Percentiles rank a stretch among this genome's conserved stretches.
phyloP scores from a whole-genome alignment of 2,888 invertebrate genomes.

The Cryptocheilus praepositus region DNA sequence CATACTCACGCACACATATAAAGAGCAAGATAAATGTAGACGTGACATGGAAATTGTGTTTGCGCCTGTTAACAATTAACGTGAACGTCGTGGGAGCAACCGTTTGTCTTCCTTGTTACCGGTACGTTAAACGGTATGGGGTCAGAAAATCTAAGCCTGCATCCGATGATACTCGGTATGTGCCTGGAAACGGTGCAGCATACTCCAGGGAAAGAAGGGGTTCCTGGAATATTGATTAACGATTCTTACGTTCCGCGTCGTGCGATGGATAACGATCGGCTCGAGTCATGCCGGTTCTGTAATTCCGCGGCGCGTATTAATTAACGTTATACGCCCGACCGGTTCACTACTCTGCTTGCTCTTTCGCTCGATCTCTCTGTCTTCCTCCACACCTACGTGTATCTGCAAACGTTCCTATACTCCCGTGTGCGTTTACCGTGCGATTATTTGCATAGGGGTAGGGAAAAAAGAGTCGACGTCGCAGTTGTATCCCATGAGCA shows the following conservation, averaged over 20 bases:
- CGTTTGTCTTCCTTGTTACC: neutral
- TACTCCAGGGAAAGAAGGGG: neutral
- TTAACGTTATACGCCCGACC: slow-evolving; percentile 54
- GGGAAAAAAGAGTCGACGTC: no score
- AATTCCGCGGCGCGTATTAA: slow-evolving; percentile 56
- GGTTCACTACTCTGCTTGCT: slow-evolving; percentile 21
- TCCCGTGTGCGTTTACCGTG: no score
- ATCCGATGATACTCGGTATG: no score
- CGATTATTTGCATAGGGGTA: no score
- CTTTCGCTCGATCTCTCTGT: neutral
- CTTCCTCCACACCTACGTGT: neutral
- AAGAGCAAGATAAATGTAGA: neutral
- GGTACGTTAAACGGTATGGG: neutral
- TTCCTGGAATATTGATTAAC: slow-evolving; percentile 54
- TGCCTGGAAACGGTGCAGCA: no score
- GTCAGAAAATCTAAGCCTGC: neutral
- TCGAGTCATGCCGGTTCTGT: slow-evolving; percentile 44
- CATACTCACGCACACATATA: neutral
- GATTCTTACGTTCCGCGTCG: slow-evolving; percentile 41
- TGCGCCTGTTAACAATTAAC: slow-evolving; percentile 37
- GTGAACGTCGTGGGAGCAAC: slow-evolving; percentile 12
- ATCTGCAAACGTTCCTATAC: no score
- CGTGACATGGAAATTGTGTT: neutral
- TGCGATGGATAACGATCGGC: slow-evolving; percentile 55
- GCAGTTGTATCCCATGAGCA: no score